A percentile compares a stretch with the other conserved stretches of the same genome.
These are phyloP conservation scores for Capromys pilorides DNA, from an alignment of 2,797 vertebrate genomes.

Conservation along the genomic window DNA sequence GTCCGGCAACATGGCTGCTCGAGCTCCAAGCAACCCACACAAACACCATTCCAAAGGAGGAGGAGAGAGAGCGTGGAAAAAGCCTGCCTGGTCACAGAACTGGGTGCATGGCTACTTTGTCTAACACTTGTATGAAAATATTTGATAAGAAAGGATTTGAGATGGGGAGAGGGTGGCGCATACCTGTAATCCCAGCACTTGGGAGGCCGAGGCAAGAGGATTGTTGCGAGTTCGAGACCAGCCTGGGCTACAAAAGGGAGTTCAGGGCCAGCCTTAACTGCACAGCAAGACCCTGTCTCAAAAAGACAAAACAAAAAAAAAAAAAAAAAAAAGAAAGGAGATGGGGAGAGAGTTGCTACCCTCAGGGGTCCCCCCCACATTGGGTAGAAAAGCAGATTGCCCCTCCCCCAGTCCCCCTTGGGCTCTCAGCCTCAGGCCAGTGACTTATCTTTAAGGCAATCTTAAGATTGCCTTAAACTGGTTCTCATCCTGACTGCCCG, in stretches of 20 bases:
- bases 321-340: conserved; percentile 43
- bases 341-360: not conserved
- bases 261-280: no score
- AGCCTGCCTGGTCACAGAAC: not conserved
- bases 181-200: no score
- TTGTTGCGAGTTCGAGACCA: no score
- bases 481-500: conserved; percentile 51
- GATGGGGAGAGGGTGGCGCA: not conserved
- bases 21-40: not conserved
- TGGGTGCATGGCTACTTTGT: not conserved
- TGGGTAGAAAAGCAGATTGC: not conserved
- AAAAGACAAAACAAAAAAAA: no score
- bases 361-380: not conserved
- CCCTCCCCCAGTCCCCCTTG: not conserved
- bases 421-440: not conserved
- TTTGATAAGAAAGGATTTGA: not conserved
- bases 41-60: not conserved
- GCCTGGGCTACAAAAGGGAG: no score
- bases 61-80: not conserved
- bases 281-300: no score
- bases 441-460: not conserved
- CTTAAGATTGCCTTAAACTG: not conserved
- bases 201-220: no score
- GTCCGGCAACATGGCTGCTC: not conserved
- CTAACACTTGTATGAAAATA: not conserved